Conservation (phyloP, 2,113 vertebrate genomes). For the Scortum barcoo region DNA sequence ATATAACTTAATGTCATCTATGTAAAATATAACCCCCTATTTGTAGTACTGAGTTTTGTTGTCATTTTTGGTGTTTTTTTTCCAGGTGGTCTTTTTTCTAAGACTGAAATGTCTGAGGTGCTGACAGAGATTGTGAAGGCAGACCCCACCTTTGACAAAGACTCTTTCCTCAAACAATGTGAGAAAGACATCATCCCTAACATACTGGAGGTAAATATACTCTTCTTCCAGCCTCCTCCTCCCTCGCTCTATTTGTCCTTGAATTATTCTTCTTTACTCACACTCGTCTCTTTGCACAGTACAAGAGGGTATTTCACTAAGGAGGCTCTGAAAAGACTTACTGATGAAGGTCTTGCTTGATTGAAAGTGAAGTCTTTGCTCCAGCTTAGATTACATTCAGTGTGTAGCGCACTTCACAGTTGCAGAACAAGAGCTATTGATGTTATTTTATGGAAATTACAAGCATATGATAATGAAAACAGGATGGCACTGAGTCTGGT, state of each 20-base stretch:
- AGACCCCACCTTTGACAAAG: conserved; percentile 91
- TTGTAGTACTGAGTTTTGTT: neutral
- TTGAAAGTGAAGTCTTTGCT: neutral
- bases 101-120: conserved; percentile 94
- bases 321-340: neutral
- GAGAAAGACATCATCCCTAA: conserved; percentile 94
- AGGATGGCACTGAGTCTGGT: neutral
- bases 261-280: neutral
- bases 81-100: conserved; percentile 94
- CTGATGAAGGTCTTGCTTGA: conserved; percentile 4
- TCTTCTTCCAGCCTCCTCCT: neutral
- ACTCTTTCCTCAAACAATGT: conserved; percentile 90
- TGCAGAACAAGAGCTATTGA: neutral
- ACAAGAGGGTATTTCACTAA: neutral
- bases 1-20: neutral
- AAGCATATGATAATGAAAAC: neutral
- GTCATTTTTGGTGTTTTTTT: conserved; percentile 23
- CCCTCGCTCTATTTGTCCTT: neutral
- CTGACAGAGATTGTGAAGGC: conserved; percentile 92
- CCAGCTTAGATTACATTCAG: neutral
- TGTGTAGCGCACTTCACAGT: neutral
- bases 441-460: no score
- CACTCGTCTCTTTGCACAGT: neutral
- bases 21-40: neutral
- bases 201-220: conserved; percentile 87